Conservation (phyloP, 2,888 invertebrate genomes). For the Drosophila quinaria region DNA sequence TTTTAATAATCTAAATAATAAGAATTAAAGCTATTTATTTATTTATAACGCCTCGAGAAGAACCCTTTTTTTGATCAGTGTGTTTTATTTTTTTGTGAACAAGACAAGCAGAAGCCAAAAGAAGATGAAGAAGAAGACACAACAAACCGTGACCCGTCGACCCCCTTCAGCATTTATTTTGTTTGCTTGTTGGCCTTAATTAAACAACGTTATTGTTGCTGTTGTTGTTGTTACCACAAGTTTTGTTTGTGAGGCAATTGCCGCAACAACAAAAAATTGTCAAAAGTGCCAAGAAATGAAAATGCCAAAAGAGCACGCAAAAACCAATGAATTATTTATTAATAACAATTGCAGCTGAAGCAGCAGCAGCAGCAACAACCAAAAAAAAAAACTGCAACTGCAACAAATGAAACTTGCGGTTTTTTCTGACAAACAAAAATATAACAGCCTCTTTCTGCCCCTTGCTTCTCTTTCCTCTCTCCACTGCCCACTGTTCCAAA, state of each 20-base stretch:
- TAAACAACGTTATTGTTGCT: conserved; percentile 32
- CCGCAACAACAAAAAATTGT: conserved; percentile 2
- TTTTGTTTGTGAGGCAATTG: conserved; percentile 14
- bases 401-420: conserved; percentile 28
- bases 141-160: conserved; percentile 42
- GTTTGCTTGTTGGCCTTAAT: conserved; percentile 42
- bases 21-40: not conserved
- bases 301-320: conserved; percentile 29
- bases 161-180: conserved; percentile 19
- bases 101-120: conserved; percentile 30
- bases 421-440: conserved; percentile 21
- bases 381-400: conserved; percentile 16
- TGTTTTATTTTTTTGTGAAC: conserved; percentile 22
- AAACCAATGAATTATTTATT: conserved; percentile 65
- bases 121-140: conserved; percentile 26
- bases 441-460: not conserved
- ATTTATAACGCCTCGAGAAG: no score
- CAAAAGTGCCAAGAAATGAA: conserved; percentile 6
- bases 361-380: conserved; percentile 6
- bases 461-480: not conserved
- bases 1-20: not conserved
- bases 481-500: not conserved
- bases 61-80: not conserved
- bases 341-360: conserved; percentile 45
- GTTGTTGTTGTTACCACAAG: conserved; percentile 20